Evolutionary conservation across 37 sponge, comb jelly and placozoan genomes (phyloP).

Genomic region (Aplysina aerophoba): DNA sequence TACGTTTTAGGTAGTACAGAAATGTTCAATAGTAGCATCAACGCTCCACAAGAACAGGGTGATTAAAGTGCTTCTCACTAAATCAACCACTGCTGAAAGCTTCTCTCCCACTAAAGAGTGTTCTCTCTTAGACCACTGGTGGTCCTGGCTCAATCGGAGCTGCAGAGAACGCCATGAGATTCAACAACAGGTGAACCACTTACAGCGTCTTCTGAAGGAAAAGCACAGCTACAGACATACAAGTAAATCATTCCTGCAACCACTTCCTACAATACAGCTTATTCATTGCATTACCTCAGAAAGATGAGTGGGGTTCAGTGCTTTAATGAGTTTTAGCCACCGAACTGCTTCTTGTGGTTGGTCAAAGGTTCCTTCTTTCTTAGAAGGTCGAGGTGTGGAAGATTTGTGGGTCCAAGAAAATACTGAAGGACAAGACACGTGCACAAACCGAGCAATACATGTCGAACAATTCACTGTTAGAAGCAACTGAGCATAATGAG

Average conservation of each 20-base stretch:
- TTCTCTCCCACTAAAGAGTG: constrained; percentile 35
- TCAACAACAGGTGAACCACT: neutral
- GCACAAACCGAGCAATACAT: too few species aligned
- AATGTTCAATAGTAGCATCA: too few species aligned
- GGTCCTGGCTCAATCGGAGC: constrained; percentile 37
- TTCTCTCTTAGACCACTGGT: constrained; percentile 62
- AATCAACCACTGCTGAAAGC: constrained; percentile 59
- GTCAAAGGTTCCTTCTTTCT: constrained; percentile 45
- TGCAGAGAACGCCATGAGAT: neutral
- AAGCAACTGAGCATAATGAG: too few species aligned
- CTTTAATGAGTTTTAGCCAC: constrained; percentile 65
- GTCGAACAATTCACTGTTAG: too few species aligned
- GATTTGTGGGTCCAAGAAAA: constrained; percentile 61
- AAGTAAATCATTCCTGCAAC: too few species aligned
- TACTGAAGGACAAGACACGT: too few species aligned
- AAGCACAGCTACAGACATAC: neutral
- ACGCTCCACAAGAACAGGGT: too few species aligned
- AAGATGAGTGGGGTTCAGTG: constrained; percentile 38
- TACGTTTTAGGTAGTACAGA: too few species aligned
- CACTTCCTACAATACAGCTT: neutral
- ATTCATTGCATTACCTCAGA: constrained; percentile 53
- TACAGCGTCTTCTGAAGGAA: neutral
- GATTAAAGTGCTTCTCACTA: neutral
- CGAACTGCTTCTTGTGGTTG: constrained; percentile 52
- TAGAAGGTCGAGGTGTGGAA: constrained; percentile 48